Base-by-base conservation (phyloP, 2,797 vertebrate species). In the Falco naumanni region DNA sequence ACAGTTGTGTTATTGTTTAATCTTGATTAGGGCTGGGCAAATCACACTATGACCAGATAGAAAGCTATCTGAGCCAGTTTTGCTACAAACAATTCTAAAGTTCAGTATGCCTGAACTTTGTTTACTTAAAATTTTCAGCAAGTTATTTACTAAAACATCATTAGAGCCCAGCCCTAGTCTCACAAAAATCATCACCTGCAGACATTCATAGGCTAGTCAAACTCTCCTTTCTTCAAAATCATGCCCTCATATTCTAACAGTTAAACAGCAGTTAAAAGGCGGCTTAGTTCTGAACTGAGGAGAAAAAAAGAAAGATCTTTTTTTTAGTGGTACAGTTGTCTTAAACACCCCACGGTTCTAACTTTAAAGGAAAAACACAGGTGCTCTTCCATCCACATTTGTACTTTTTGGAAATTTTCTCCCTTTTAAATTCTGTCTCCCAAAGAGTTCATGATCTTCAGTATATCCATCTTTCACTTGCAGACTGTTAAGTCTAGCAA, bases 121-220 rank as follows among this genome's bases (percentile, higher is more conserved):
- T 87, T 94, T 70, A 96, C 82, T 97, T 95, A 94, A 95, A 96
- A 96, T 97, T 98, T 97, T 96, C 92, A 92, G 85, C 69, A 97
- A 87, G 74, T 95, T 96, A 96, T 94, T 97, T 97, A 96, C 84
- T 94, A 97, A 97, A 89, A 94, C 53, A 89, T 94, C 93, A 93
- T 94, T 89, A 95, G 96, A 98, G 98, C 98, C 98, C 98, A 98
- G 98, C 98, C 98, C 98, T 98, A 98, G 98, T 98, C 98, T 98
- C 97, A 87, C 59, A 69, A 97, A 98, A 97, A 96, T 88, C 95
- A 95, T 94, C 87, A 98, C 97, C 97, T 98, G 91, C 94, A 97
- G 95, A 97, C 96, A 95, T 97, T 98, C 91, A 98, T 85, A 95
- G 65, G 92, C 96, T 97, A 97, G 54, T 97, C 94, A 98, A 97